Evolutionary conservation across 2,888 invertebrate species (phyloP).

Genomic region (Lithophane leautieri): DNA sequence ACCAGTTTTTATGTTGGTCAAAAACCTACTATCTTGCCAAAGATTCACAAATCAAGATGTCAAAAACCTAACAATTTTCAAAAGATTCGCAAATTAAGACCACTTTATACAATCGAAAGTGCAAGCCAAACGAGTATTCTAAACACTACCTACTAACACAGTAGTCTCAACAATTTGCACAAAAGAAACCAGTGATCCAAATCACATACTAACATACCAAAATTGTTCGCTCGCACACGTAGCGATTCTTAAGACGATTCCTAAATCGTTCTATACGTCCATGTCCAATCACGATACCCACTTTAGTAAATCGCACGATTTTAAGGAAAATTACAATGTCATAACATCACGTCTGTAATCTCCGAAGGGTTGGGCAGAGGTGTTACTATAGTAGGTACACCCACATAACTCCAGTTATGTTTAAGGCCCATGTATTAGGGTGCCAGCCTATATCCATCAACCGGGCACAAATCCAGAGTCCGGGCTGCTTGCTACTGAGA

Average conservation of each 20-base stretch:
- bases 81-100: neutral
- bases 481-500: neutral
- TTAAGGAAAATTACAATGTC: constrained; percentile 8
- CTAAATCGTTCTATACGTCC: constrained; percentile 11
- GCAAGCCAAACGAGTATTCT: constrained; percentile 38
- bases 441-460: neutral
- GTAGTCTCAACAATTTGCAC: constrained; percentile 32
- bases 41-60: too few relatives aligned
- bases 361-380: neutral
- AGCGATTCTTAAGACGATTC: constrained; percentile 8
- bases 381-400: neutral
- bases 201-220: constrained; percentile 53
- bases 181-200: constrained; percentile 43
- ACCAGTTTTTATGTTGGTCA: neutral
- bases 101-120: constrained; percentile 12
- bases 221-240: constrained; percentile 39
- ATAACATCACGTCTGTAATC: neutral
- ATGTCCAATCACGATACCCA: constrained; percentile 18
- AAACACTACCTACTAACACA: constrained; percentile 44
- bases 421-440: too few relatives aligned
- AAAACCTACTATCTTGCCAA: neutral
- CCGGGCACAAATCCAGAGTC: neutral
- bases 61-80: too few relatives aligned
- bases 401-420: too few relatives aligned
- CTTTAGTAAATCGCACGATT: constrained; percentile 32